These are phyloP conservation scores for Meganola albula DNA, from an alignment of 2,888 invertebrate species.

Conservation along the genomic window DNA sequence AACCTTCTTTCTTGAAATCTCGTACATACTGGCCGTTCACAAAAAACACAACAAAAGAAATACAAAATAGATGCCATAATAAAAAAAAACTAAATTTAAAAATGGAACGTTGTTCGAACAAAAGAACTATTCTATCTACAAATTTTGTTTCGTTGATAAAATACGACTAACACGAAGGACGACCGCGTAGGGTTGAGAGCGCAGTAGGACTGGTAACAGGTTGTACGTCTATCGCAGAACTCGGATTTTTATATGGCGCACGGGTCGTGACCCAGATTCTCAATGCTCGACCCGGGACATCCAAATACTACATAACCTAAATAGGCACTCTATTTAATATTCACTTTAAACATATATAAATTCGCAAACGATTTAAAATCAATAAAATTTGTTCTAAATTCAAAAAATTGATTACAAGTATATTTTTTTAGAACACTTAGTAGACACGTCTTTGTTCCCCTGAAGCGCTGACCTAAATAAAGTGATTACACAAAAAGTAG, in stretches of 20 bases:
- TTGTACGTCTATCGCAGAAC: conserved; percentile 22
- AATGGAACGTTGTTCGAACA: not conserved
- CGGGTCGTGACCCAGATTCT: conserved; percentile 26
- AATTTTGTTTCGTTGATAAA: no score
- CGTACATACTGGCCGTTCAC: conserved; percentile 7
- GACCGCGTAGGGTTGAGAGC: conserved; percentile 15
- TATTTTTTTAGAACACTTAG: not conserved
- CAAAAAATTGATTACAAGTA: not conserved
- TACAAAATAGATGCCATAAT: not conserved
- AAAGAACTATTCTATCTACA: not conserved
- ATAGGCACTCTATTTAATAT: not conserved
- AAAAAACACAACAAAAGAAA: not conserved
- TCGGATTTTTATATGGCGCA: conserved; percentile 22
- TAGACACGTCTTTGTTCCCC: not conserved
- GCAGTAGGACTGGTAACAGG: conserved; percentile 25
- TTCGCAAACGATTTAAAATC: not conserved
- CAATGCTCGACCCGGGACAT: conserved; percentile 14
- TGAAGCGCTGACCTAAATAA: not conserved
- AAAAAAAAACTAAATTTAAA: not conserved
- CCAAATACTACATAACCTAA: not conserved
- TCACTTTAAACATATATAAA: not conserved
- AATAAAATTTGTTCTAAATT: not conserved
- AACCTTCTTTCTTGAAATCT: conserved; percentile 13
- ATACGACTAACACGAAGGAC: conserved; percentile 14
- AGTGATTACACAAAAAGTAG: not conserved